Evolutionary conservation across 2,888 invertebrate species (phyloP), one percentile per base, ranked within the genome.

Genomic region (Chorisops tibialis): DNA sequence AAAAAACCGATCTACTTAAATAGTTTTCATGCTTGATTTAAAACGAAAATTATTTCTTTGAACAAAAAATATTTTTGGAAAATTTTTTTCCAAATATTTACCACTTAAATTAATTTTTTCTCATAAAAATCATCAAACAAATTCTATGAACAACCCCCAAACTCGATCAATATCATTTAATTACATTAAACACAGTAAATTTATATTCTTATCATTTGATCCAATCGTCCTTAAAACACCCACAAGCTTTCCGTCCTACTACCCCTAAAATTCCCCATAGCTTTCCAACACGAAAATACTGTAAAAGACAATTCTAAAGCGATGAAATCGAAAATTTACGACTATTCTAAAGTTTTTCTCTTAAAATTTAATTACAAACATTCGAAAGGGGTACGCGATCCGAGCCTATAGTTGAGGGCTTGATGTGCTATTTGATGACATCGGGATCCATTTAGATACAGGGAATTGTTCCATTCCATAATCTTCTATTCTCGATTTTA

Each of bases 311-410:
- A 30, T 30, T 30, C 9, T 30, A 45, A 51, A 38, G 60, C 58
- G 63, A 60, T 64, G 64, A 62, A 62, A 62, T 60, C 60, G 64
- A 64, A 64, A 64, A 64, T 64, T 64, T 64, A 64, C 59, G 62
- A 62, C 62, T 56, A 62, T 64, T 62, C 41, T 51, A 60, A 64
- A 64, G 59, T 64, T 59, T 58, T 60, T 50, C 39, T 41, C 60
- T 50, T 50, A 54, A 64, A 64, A 64, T 64, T 64, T 64, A 64
- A 64, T 64, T 64, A 64, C 54, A 45, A 9, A 22, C 14, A 41
- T 54, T 41, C 39, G 50, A 54, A 54, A 39, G 7, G 41, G 43
- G 41, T 43, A 22, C 7, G 43, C 24, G 41, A n/a, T n/a, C 22
- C 16, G 38, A 3, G n/a, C n/a, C 16, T 24, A 39, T 37, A 52